Evolutionary conservation across 2,888 invertebrate genomes (phyloP).

Genomic region (Papilio elwesi): DNA sequence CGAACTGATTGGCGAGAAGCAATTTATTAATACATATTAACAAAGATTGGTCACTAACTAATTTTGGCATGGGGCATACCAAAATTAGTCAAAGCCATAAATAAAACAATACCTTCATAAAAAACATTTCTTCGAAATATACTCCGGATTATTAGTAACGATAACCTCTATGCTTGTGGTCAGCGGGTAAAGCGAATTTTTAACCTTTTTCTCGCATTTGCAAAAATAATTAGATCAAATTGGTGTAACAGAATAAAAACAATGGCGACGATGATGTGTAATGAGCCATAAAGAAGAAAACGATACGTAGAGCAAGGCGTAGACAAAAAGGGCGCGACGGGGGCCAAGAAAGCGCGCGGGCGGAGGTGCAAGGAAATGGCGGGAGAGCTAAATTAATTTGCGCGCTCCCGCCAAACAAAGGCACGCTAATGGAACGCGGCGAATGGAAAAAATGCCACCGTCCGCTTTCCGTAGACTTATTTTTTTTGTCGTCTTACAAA

Average conservation of each 20-base stretch:
- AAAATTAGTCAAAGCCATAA: no score
- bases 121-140: no score
- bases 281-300: conserved; percentile 85
- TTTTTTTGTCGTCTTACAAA: conserved; percentile 73
- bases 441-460: conserved; percentile 85
- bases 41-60: no score
- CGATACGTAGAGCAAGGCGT: conserved; percentile 84
- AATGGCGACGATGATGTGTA: conserved; percentile 83
- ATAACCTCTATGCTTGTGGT: no score
- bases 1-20: no score
- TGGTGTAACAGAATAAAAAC: conserved; percentile 77
- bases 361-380: conserved; percentile 78
- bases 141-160: no score
- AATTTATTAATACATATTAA: no score
- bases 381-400: conserved; percentile 85
- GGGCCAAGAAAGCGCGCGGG: conserved; percentile 64
- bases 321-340: conserved; percentile 81
- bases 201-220: conserved; percentile 54
- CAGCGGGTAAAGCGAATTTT: not conserved
- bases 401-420: conserved; percentile 85
- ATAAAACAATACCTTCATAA: no score
- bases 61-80: no score
- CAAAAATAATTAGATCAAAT: conserved; percentile 79
- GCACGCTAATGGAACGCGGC: conserved; percentile 85
- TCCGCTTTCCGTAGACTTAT: conserved; percentile 82